Evolutionary conservation across 2,888 invertebrate species (phyloP), one percentile per base, ranked within the genome.

Genomic region (Drosophila ustulata): DNA sequence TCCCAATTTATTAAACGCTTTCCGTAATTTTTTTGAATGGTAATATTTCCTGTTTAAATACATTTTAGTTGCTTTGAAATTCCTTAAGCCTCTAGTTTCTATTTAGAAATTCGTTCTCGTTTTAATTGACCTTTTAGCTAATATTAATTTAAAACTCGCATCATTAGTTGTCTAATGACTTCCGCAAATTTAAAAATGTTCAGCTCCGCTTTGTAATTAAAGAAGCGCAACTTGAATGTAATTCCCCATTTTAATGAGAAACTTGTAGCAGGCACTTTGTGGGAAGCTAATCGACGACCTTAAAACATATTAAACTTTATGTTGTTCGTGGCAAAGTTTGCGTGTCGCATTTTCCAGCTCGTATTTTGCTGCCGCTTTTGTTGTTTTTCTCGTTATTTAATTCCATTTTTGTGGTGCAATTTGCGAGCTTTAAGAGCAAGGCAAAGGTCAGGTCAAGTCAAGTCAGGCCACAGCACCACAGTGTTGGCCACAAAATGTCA

Each of bases 401-500:
- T 69, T 57, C 43, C 49, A 49, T 30, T 62, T 63, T 47, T 64
- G 51, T 37, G 52, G 34, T 45, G 61, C 65, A 71, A 61, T 67
- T 73, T 68, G 69, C 52, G 43, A 53, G 75, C 67, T 78, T 78
- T 64, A 78, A 78, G 74, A 78, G 74, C 51, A 25, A 30, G 3
- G 62, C 70, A 57, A 58, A 50, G 41, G 30, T 55, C 55, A 55
- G 55, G 55, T 56, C 57, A 57, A 58, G 58, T 18, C 49, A 30
- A 34, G 26, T 8, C 55, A 32, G 25, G 37, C 43, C 26, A 55
- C 41, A 51, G 32, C 26, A 43, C 71, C 41, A 39, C 71, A 62
- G 50, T 68, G 57, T 50, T 63, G 61, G 58, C 62, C 71, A 66
- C 64, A 87, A 83, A 83, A 58, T 57, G 72, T 83, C 83, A 83